These are phyloP conservation scores for Streptopelia turtur DNA, from an alignment of 2,797 vertebrate species.

Conservation along the genomic window DNA sequence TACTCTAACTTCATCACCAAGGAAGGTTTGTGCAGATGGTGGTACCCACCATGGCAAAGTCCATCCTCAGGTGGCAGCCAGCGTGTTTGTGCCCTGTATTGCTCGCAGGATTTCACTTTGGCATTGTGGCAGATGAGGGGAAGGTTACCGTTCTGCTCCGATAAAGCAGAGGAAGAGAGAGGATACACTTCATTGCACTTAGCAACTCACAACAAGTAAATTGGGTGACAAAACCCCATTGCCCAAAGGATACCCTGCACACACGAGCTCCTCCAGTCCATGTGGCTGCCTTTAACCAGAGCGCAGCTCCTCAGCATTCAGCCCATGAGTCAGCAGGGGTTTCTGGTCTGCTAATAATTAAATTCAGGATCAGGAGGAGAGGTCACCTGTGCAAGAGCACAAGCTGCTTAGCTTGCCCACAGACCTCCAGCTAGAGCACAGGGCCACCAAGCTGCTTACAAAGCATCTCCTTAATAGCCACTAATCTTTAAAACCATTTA, in stretches of 20 bases:
- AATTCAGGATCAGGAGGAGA: background rate
- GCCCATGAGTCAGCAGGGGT: fast-evolving
- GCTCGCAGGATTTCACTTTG: background rate
- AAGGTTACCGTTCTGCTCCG: background rate
- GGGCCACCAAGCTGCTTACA: background rate
- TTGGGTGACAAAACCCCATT: fast-evolving
- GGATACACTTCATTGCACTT: background rate
- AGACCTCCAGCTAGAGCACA: background rate
- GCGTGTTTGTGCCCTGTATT: background rate
- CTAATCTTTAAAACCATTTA: background rate
- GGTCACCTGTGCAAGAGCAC: background rate
- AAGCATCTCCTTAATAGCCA: background rate
- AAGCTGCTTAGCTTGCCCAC: background rate
- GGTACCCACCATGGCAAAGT: background rate
- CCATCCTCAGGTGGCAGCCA: background rate
- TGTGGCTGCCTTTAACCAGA: background rate
- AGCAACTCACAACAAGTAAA: fast-evolving
- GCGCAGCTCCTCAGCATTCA: fast-evolving
- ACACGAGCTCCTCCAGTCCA: fast-evolving
- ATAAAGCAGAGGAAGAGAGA: background rate
- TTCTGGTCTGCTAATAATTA: background rate
- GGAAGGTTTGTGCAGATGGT: background rate
- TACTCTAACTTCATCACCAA: background rate
- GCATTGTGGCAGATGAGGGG: background rate
- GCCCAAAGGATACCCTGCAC: fast-evolving